Conservation (phyloP, 2,888 invertebrate species). For the Tenthredo amoena region DNA sequence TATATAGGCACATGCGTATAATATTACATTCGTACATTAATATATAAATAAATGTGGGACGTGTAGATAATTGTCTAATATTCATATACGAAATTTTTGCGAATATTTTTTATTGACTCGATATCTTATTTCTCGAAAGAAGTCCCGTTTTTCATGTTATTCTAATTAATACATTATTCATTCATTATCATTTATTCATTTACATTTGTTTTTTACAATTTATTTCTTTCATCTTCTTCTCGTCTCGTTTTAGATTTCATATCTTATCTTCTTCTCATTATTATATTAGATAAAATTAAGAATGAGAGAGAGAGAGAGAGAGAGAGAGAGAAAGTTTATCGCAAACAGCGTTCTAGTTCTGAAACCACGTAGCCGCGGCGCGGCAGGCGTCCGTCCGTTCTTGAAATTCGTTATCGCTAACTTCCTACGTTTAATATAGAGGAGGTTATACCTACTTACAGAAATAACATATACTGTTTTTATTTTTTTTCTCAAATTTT, state of each 20-base stretch:
- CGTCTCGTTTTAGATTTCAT: not conserved
- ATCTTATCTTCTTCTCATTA: not conserved
- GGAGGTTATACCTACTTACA: not conserved
- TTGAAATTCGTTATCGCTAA: constrained; percentile 6
- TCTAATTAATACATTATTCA: too few relatives aligned
- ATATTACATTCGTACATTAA: not conserved
- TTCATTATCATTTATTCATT: too few relatives aligned
- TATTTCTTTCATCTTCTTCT: not conserved
- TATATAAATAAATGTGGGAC: too few relatives aligned
- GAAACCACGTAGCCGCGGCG: not conserved
- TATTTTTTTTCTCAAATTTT: not conserved
- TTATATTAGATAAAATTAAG: not conserved
- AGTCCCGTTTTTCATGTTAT: too few relatives aligned
- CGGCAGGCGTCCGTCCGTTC: not conserved
- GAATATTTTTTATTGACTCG: too few relatives aligned
- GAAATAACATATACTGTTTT: not conserved
- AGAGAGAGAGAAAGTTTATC: constrained; percentile 7
- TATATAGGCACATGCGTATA: not conserved
- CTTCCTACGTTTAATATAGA: not conserved
- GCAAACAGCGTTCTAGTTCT: not conserved
- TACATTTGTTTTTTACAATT: too few relatives aligned
- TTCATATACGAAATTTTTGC: too few relatives aligned
- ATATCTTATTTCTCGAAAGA: too few relatives aligned
- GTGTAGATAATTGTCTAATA: too few relatives aligned
- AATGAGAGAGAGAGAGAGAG: not conserved